Base-by-base conservation (phyloP, 2,888 invertebrate species). In the Nipponacmea schrenckii region DNA sequence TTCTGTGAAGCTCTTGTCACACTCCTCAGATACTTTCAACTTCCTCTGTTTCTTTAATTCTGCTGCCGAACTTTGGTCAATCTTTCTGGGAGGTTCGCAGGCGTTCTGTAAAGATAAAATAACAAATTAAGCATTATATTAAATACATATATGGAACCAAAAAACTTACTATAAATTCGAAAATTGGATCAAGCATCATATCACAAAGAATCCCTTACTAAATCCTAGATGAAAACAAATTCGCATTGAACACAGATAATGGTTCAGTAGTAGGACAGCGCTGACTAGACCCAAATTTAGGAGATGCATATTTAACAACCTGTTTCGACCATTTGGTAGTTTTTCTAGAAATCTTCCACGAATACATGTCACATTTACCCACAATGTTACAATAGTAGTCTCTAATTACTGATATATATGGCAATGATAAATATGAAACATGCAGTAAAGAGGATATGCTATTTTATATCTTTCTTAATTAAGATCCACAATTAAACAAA, bases 391-490 rank as follows among this genome's bases (percentile, higher is more conserved):
- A 39, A 39, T 39, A 39, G 39, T 39, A 10, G 39, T 5, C 39
- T 39, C 39, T 39, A 39, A 39, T 39, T 39, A 39, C 39, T 39
- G 39, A 39, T 39, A 39, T 39, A 39, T 39, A 39, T 8, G 39
- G 39, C 39, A 39, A 39, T 39, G 39, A 39, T 39, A 39, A 39
- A 39, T 39, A 39, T 39, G 39, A 39, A 39, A 39, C 56, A 56
- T 56, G 56, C 56, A 56, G 39, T 39, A 39, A 39, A 39, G 39
- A 56, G 56, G 56, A 56, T 56, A 56, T 56, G 56, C 56, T 56
- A 56, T 56, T 56, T 56, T 56, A 56, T 56, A 56, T 56, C 56
- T 56, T 56, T 56, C 20, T 56, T 24, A 56, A 56, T 56, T 56
- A 56, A 24, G 56, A 56, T 56, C 56, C 56, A 56, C 20, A 56